Percentiles rank a stretch among this genome's conserved stretches.
phyloP scores from a whole-genome alignment of 2,888 invertebrate genomes.

The Reticulitermes lucifugus region DNA sequence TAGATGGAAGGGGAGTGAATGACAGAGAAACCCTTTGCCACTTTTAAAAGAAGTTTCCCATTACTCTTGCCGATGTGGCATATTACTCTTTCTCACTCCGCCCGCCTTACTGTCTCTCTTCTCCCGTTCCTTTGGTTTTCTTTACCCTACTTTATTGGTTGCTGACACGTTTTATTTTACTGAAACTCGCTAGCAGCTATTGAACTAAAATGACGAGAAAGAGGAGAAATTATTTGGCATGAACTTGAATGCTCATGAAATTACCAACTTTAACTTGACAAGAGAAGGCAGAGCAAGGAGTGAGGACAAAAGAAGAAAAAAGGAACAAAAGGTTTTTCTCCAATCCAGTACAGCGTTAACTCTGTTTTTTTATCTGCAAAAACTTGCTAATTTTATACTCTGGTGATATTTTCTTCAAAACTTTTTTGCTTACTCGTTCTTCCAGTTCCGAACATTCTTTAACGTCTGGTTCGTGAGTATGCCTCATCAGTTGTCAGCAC shows the following conservation, averaged over 20 bases:
- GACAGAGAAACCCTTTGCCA: not conserved
- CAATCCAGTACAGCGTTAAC: slow-evolving; percentile 32
- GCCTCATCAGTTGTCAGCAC: slow-evolving; percentile 31
- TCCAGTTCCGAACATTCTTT: slow-evolving; percentile 47
- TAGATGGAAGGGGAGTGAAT: not conserved
- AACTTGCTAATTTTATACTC: slow-evolving; percentile 49
- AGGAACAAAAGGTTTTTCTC: not conserved
- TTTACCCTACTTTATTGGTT: not conserved
- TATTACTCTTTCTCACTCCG: slow-evolving; percentile 16
- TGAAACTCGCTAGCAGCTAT: not conserved
- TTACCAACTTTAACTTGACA: slow-evolving; percentile 42
- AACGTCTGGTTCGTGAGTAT: slow-evolving; percentile 39
- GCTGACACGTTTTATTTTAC: slow-evolving; percentile 18
- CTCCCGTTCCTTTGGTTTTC: not conserved
- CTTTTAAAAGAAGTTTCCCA: slow-evolving; percentile 31
- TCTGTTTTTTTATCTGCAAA: slow-evolving; percentile 30
- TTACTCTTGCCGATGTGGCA: slow-evolving; percentile 37
- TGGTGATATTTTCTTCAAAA: slow-evolving; percentile 46
- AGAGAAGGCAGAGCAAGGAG: not conserved
- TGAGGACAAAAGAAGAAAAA: not conserved
- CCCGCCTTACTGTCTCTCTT: not conserved
- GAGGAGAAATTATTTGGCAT: slow-evolving; percentile 46
- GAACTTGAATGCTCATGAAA: slow-evolving; percentile 50
- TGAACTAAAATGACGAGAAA: slow-evolving; percentile 14
- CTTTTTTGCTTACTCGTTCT: slow-evolving; percentile 27